Percentiles rank a stretch among this genome's conserved stretches.
Evolutionary conservation across 1,140 invertebrate genomes (phyloP).

Genomic region (Ostrea edulis): DNA sequence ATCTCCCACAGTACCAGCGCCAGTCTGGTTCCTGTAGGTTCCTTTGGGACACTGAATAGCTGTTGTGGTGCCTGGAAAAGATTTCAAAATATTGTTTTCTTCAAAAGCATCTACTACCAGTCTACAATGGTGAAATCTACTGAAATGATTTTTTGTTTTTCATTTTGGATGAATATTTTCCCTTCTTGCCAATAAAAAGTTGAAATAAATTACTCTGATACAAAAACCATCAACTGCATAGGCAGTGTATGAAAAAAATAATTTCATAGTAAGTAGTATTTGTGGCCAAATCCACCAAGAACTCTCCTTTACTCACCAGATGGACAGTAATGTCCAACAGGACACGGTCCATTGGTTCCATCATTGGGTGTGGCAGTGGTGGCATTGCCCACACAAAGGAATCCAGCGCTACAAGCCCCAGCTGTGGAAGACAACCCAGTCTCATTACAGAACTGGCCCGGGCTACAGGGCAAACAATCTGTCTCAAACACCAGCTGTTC

Average conservation of each 20-base stretch:
- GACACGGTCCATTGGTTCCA: conserved; percentile 74
- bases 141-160: no score
- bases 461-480: conserved; percentile 70
- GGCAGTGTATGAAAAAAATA: no score
- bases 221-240: no score
- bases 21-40: conserved; percentile 68
- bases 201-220: no score
- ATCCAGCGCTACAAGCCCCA: conserved; percentile 73
- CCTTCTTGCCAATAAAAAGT: no score
- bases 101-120: no score
- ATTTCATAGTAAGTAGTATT: no score
- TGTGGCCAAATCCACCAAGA: no score
- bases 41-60: conserved; percentile 67
- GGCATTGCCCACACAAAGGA: conserved; percentile 70
- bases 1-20: conserved; percentile 58
- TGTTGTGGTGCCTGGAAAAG: conserved; percentile 61
- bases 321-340: conserved; percentile 74
- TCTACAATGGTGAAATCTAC: no score
- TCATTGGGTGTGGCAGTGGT: conserved; percentile 67
- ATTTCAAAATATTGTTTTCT: neutral
- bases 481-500: conserved; percentile 52
- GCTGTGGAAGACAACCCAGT: conserved; percentile 66
- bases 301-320: conserved; percentile 63
- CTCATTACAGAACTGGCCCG: conserved; percentile 72
- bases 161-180: no score